Percentiles rank a stretch among this genome's conserved stretches.
Conservation (phyloP, 2,797 vertebrate species). For the Lepilemur ruficaudatus region DNA sequence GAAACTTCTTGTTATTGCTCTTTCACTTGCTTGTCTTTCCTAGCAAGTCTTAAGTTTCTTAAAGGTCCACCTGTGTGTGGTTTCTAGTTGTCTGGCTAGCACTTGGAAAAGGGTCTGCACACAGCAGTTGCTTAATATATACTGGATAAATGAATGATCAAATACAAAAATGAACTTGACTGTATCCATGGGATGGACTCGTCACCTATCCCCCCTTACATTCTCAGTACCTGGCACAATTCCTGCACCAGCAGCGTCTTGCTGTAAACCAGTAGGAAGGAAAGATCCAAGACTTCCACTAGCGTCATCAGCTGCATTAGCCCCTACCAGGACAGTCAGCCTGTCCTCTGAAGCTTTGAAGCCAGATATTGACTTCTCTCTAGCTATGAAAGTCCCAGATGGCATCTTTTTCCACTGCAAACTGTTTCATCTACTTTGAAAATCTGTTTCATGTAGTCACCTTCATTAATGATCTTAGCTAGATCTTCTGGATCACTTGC, state of each 20-base stretch:
- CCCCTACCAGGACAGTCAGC: neutral
- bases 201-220: neutral
- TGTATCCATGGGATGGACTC: neutral
- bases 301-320: neutral
- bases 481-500: neutral
- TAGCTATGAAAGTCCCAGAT: neutral
- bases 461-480: neutral
- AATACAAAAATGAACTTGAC: neutral
- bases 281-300: neutral
- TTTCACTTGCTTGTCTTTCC: neutral
- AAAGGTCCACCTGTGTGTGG: neutral
- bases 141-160: neutral
- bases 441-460: neutral
- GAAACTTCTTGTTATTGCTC: neutral
- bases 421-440: neutral
- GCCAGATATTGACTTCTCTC: neutral
- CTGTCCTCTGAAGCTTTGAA: neutral
- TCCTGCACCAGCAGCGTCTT: neutral
- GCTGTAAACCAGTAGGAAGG: neutral
- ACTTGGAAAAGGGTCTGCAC: neutral
- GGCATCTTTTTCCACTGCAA: neutral
- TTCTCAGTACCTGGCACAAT: neutral
- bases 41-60: neutral
- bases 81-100: neutral
- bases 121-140: neutral